A percentile compares a stretch with the other conserved stretches of the same genome.
Conservation (phyloP, 2,113 vertebrate species). For the Orycteropus afer region DNA sequence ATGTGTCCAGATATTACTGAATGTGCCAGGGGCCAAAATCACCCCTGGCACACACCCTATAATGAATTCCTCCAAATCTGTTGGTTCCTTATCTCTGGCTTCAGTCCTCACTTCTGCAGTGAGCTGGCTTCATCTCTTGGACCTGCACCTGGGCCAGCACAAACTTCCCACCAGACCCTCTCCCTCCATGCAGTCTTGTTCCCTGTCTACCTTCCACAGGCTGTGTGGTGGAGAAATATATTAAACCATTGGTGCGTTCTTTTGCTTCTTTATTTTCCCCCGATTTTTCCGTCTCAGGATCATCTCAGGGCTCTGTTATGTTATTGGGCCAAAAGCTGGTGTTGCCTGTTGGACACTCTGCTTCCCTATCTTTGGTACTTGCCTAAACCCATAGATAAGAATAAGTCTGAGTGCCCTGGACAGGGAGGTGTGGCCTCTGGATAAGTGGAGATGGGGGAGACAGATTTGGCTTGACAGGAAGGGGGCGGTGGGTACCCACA, state of each 20-base stretch:
- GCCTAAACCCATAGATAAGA: background rate
- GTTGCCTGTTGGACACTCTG: background rate
- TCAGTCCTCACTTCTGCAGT: rapidly evolving
- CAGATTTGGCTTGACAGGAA: background rate
- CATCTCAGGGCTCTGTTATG: background rate
- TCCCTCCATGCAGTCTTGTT: background rate
- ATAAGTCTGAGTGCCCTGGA: background rate
- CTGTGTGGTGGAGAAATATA: background rate
- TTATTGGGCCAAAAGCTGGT: background rate
- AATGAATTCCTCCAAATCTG: background rate
- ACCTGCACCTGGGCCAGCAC: background rate
- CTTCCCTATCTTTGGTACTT: background rate
- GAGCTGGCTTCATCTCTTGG: background rate
- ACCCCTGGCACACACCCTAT: background rate
- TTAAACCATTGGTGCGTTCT: background rate
- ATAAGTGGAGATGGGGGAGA: background rate
- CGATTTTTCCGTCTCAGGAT: background rate
- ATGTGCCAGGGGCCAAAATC: background rate
- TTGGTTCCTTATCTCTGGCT: background rate
- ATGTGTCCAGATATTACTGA: background rate
- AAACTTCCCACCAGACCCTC: background rate
- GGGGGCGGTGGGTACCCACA: background rate
- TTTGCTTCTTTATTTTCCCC: background rate
- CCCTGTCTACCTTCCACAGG: background rate
- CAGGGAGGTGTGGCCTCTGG: background rate